A percentile compares a stretch with the other conserved stretches of the same genome.
Evolutionary conservation across 2,797 vertebrate species (phyloP).

Genomic region (Acanthiza pusilla): DNA sequence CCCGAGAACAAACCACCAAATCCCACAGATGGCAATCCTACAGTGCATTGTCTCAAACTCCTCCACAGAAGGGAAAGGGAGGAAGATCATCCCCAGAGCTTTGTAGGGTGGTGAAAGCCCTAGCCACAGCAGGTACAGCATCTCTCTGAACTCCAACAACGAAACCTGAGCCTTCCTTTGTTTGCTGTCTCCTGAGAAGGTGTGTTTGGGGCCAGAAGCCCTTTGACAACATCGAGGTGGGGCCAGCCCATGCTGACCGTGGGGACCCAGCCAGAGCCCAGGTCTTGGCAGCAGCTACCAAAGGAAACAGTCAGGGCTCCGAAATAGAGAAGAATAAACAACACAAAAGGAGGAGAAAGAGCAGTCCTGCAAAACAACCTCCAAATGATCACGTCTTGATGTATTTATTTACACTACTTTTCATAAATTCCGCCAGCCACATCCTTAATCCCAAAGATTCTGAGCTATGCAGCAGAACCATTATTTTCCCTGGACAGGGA

Average conservation of each 20-base stretch:
- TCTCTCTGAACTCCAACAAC: background rate
- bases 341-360: background rate
- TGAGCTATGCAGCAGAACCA: background rate
- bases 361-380: background rate
- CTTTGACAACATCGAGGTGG: rapidly evolving
- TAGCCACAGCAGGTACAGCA: background rate
- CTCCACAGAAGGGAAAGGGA: background rate
- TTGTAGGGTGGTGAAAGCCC: background rate
- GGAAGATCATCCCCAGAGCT: rapidly evolving
- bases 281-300: background rate
- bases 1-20: no score
- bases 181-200: background rate
- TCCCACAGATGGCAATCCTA: no score
- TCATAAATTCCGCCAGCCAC: rapidly evolving
- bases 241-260: rapidly evolving
- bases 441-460: background rate
- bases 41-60: background rate
- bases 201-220: background rate
- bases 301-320: background rate
- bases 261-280: background rate
- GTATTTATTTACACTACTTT: background rate
- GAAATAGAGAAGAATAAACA: background rate
- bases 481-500: background rate
- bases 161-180: background rate
- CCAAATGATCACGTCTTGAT: background rate